phyloP scores from a whole-genome alignment of 2,113 vertebrate genomes.

The Leucosticte australis region DNA sequence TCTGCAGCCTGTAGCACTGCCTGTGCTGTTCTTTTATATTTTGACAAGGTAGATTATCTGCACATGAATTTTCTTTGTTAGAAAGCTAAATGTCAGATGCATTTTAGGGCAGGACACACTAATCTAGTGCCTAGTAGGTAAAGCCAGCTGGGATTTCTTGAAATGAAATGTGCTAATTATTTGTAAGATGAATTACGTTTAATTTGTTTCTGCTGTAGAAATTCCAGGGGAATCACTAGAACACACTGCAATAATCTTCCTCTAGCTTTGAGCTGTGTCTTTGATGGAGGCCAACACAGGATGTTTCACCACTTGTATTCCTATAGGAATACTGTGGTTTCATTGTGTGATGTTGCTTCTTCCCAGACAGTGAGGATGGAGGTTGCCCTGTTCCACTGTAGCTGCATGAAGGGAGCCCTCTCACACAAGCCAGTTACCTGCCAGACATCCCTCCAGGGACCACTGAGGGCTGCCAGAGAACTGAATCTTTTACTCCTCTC shows the following conservation, averaged over 20 bases:
- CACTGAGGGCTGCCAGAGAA: background rate
- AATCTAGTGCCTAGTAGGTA: slow-evolving; percentile 30
- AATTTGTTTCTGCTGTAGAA: slow-evolving; percentile 47
- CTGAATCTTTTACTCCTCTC: background rate
- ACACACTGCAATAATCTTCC: background rate
- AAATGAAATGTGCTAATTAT: slow-evolving; percentile 61
- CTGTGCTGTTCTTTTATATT: background rate
- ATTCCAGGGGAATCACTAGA: slow-evolving; percentile 30
- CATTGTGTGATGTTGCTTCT: background rate
- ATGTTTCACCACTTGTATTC: background rate
- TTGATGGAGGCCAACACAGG: background rate
- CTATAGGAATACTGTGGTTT: background rate
- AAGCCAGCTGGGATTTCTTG: slow-evolving; percentile 49
- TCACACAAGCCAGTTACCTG: background rate
- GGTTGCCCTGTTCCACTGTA: background rate
- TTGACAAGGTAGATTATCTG: background rate
- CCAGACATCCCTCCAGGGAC: background rate
- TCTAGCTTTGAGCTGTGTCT: background rate
- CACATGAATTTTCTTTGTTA: slow-evolving; percentile 18
- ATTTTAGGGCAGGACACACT: slow-evolving; percentile 5
- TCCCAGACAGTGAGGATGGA: background rate
- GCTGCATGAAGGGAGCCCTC: background rate
- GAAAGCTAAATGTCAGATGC: slow-evolving; percentile 13
- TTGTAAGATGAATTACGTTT: background rate
- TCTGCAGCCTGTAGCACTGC: background rate